Evolutionary conservation across 2,888 invertebrate genomes (phyloP).

Genomic region (Drosophila fungiperda): DNA sequence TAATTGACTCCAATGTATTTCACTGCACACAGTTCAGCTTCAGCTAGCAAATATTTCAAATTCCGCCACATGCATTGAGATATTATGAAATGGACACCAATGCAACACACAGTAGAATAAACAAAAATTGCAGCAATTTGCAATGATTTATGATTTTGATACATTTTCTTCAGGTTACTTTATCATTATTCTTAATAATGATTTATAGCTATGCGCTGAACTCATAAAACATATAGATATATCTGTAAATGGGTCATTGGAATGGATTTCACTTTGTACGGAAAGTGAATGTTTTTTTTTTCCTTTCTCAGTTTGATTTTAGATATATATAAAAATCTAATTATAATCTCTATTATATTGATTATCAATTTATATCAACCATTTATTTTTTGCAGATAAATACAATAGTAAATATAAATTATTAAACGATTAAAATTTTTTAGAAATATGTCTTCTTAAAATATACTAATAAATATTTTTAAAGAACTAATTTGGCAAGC

Average conservation of each 20-base stretch:
- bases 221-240: slow-evolving; percentile 4
- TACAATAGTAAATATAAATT: neutral
- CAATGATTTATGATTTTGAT: slow-evolving; percentile 77
- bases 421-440: neutral
- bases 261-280: slow-evolving; percentile 3
- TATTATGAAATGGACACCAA: slow-evolving; percentile 46
- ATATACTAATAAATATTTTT: too few species aligned
- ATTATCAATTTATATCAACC: neutral
- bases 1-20: slow-evolving; percentile 3
- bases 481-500: too few species aligned
- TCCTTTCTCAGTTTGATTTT: neutral
- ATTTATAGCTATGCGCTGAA: slow-evolving; percentile 53
- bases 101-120: slow-evolving; percentile 5
- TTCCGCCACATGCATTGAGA: slow-evolving; percentile 48
- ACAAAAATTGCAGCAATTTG: slow-evolving; percentile 63
- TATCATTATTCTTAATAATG: slow-evolving; percentile 76
- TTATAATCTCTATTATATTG: neutral
- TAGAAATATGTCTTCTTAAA: neutral
- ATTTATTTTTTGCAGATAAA: neutral
- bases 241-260: slow-evolving; percentile 16
- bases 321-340: neutral
- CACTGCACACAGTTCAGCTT: slow-evolving; percentile 46
- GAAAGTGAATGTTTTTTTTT: slow-evolving; percentile 4
- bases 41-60: slow-evolving; percentile 53
- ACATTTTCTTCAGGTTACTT: slow-evolving; percentile 73